Base-by-base conservation (phyloP, 2,113 vertebrate genomes). In the Mesembrinibis cayennensis region DNA sequence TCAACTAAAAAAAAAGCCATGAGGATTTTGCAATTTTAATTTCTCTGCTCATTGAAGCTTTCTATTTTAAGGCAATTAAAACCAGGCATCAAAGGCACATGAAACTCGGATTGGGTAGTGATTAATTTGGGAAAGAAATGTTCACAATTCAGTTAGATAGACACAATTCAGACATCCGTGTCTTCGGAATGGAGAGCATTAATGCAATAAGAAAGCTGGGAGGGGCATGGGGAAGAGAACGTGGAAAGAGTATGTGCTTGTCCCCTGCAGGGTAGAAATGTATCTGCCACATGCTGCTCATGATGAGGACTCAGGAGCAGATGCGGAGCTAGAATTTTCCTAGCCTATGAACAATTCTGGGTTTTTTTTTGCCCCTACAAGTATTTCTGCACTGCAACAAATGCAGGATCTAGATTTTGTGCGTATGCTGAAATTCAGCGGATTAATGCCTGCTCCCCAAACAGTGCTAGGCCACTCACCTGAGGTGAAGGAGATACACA, bases 11-110 rank as follows among this genome's bases (percentile, higher is more conserved):
- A 87, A 87, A 95, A 85, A 93, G 36, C 23, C 55, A 87, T 86
- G 44, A 52, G 65, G 87, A 90, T 87, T 95, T 91, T 76, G 85
- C 91, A 96, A 59, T 95, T 98, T 87, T 97, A 96, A 97, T 97
- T 97, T 98, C 95, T 96, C 95, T 96, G 97, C 93, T 96, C 94
- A 92, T 62, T 95, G 96, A 90, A 93, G 92, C 90, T 97, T 96
- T 93, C 95, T 72, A 80, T 77, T 96, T 95, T 69, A 94, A 97
- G 76, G 94, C 93, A 97, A 98, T 98, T 96, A 98, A 97, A 90
- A 69, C 6, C 32, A 96, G 76, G 89, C 90, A 94, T 94, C 95
- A 96, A 97, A 97, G 78, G 63, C 89, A 93, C 42, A 82, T 29
- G 81, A 72, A 90, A 96, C n/a, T 80, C 50, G 67, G 63, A 71